A percentile compares a stretch with the other conserved stretches of the same genome.
Evolutionary conservation across 2,888 invertebrate genomes (phyloP).

Genomic region (Molanna angustata): DNA sequence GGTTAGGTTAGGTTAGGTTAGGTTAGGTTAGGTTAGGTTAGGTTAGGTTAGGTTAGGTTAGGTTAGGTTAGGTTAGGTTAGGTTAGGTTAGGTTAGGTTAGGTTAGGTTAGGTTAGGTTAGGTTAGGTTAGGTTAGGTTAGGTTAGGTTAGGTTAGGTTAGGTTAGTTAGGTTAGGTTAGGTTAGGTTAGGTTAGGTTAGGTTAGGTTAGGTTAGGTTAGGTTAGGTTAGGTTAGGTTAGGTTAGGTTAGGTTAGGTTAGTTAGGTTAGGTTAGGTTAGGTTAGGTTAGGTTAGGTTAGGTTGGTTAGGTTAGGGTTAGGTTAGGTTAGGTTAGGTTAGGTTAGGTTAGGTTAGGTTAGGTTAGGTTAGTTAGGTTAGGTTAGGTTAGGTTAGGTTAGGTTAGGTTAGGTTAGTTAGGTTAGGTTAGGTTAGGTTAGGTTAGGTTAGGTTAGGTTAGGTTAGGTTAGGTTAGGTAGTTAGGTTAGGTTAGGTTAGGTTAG

Average conservation of each 20-base stretch:
- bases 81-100: slow-evolving; percentile 21
- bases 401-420: slow-evolving; percentile 25
- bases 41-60: slow-evolving; percentile 28
- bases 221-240: slow-evolving; percentile 4
- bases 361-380: slow-evolving; percentile 15
- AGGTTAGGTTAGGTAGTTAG: slow-evolving; percentile 19
- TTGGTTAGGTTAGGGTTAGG: slow-evolving; percentile 34
- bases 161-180: slow-evolving; percentile 26
- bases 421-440: slow-evolving; percentile 21
- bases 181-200: background rate
- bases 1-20: slow-evolving; percentile 21
- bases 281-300: slow-evolving; percentile 26
- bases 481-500: slow-evolving; percentile 29
- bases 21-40: slow-evolving; percentile 26
- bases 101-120: slow-evolving; percentile 21
- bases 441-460: slow-evolving; percentile 22
- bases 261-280: slow-evolving; percentile 17
- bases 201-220: background rate
- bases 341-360: slow-evolving; percentile 30
- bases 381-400: slow-evolving; percentile 27
- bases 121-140: slow-evolving; percentile 28
- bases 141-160: slow-evolving; percentile 31
- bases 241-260: slow-evolving; percentile 9
- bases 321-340: slow-evolving; percentile 35
- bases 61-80: slow-evolving; percentile 31